phyloP scores from a whole-genome alignment of 2,797 vertebrate genomes.

The Limnodromus scolopaceus region DNA sequence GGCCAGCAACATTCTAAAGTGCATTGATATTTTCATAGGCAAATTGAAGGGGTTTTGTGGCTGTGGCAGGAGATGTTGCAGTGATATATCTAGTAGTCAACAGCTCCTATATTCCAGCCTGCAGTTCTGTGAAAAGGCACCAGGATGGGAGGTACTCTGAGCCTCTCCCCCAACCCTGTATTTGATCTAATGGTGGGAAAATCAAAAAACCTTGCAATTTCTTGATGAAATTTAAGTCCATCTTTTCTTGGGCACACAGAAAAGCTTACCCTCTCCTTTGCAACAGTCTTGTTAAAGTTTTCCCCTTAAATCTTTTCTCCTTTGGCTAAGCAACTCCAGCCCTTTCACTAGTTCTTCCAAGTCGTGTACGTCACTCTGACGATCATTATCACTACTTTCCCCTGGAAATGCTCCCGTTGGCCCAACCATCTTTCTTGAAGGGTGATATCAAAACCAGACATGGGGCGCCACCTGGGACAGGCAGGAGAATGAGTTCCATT shows the following conservation, averaged over 20 bases:
- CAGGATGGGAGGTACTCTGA: background rate
- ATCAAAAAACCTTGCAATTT: rapidly evolving
- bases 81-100: background rate
- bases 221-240: background rate
- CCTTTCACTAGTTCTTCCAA: background rate
- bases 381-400: background rate
- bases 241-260: background rate
- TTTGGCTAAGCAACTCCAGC: background rate
- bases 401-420: background rate
- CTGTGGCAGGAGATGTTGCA: background rate
- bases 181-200: background rate
- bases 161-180: rapidly evolving
- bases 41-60: background rate
- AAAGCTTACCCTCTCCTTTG: background rate
- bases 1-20: background rate
- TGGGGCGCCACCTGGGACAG: background rate
- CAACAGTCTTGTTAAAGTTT: background rate
- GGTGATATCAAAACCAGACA: background rate
- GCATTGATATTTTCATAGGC: background rate
- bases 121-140: background rate
- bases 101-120: background rate
- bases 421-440: background rate
- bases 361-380: rapidly evolving
- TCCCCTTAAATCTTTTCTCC: background rate
- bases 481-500: background rate